Conservation (phyloP, 2,797 vertebrate species). For the Silurus lanzhouensis region DNA sequence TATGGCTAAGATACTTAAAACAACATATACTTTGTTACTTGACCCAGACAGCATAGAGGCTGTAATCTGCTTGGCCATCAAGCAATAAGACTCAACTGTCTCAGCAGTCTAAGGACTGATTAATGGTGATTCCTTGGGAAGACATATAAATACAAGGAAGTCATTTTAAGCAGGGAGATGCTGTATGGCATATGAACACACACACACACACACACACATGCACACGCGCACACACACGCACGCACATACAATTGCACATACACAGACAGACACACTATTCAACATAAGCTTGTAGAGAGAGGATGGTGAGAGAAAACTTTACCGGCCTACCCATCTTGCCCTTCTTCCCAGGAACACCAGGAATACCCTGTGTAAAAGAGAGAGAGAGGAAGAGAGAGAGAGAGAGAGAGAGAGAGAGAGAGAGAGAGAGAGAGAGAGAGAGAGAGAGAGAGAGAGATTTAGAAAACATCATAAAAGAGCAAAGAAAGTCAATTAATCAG, state of each 20-base stretch:
- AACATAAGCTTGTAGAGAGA: constrained; percentile 74
- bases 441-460: constrained; percentile 20
- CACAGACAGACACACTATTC: constrained; percentile 50
- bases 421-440: constrained; percentile 38
- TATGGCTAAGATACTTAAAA: constrained; percentile 12
- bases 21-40: background rate
- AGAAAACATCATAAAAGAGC: constrained; percentile 31
- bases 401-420: constrained; percentile 23
- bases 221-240: too few species aligned
- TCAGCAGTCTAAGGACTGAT: constrained; percentile 21
- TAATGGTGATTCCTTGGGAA: background rate
- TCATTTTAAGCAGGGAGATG: background rate
- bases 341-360: constrained; percentile 98
- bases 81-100: background rate
- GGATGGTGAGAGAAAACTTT: constrained; percentile 99
- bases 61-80: background rate
- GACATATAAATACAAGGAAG: constrained; percentile 22
- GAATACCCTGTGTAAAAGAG: constrained; percentile 80
- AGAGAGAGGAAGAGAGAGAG: constrained; percentile 45
- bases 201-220: background rate
- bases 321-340: constrained; percentile 99
- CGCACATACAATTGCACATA: constrained; percentile 42
- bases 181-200: constrained; percentile 11
- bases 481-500: constrained; percentile 44
- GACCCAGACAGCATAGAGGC: background rate